Evolutionary conservation across 2,113 vertebrate species (phyloP).

Genomic region (Noctilio leporinus): DNA sequence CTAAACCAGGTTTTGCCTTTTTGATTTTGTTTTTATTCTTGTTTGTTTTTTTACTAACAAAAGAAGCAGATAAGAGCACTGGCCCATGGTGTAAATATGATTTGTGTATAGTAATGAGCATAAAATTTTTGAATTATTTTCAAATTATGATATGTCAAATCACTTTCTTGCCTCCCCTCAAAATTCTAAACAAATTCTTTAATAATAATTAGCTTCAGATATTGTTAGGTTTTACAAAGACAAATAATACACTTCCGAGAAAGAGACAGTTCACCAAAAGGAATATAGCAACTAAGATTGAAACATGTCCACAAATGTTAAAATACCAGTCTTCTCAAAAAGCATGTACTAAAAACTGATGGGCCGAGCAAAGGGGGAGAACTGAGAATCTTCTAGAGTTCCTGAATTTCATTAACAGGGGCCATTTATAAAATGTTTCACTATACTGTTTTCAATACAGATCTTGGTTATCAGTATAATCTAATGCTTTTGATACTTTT

Average conservation of each 20-base stretch:
- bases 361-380: not conserved
- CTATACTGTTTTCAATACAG: not conserved
- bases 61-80: not conserved
- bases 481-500: not conserved
- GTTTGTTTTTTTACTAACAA: not conserved
- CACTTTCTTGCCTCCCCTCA: not conserved
- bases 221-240: not conserved
- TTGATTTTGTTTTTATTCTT: not conserved
- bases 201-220: not conserved
- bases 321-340: not conserved
- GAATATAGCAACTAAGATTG: not conserved
- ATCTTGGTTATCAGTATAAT: not conserved
- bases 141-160: not conserved
- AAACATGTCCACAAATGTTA: not conserved
- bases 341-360: not conserved
- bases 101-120: not conserved
- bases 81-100: not conserved
- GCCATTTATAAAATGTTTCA: not conserved
- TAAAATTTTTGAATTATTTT: conserved; percentile 25
- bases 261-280: not conserved
- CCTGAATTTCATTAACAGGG: not conserved
- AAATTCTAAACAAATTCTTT: not conserved
- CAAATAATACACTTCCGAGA: not conserved
- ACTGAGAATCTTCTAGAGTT: not conserved
- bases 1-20: not conserved